Evolutionary conservation across 2,797 vertebrate species (phyloP).

Genomic region (Poecile montanus): DNA sequence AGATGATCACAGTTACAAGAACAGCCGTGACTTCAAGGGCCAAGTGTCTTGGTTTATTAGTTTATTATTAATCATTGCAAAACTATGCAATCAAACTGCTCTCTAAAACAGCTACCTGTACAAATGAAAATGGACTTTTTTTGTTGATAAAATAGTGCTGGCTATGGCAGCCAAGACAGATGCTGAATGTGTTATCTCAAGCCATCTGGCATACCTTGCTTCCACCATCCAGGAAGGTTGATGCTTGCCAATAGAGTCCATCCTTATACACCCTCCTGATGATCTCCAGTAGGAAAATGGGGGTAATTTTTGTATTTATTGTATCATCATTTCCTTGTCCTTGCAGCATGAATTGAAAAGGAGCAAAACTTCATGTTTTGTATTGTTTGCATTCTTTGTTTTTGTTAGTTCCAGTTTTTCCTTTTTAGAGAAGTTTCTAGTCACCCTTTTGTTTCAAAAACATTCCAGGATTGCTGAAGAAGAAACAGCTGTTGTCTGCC

Average conservation of each 20-base stretch:
- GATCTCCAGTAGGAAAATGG: background rate
- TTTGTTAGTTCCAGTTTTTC: background rate
- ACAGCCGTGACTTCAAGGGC: background rate
- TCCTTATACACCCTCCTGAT: background rate
- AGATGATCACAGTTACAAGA: background rate
- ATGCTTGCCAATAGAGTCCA: background rate
- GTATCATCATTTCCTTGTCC: background rate
- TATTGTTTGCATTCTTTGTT: background rate
- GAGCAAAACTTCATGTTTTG: background rate
- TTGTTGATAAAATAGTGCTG: background rate
- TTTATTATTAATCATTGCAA: background rate
- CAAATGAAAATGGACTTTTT: background rate
- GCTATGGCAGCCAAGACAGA: background rate
- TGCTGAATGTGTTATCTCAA: background rate
- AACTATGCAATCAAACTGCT: background rate
- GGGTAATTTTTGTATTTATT: background rate
- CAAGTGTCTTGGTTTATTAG: background rate
- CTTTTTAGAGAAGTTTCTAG: background rate
- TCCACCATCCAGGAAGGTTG: background rate
- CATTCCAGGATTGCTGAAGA: slow-evolving; percentile 88
- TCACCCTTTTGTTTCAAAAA: slow-evolving; percentile 25
- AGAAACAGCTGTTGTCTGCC: slow-evolving; percentile 91
- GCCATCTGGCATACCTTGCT: background rate
- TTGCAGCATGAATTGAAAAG: background rate
- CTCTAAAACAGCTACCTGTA: background rate